Conservation (phyloP, 2,888 invertebrate genomes). For the Mechanitis mazaeus region DNA sequence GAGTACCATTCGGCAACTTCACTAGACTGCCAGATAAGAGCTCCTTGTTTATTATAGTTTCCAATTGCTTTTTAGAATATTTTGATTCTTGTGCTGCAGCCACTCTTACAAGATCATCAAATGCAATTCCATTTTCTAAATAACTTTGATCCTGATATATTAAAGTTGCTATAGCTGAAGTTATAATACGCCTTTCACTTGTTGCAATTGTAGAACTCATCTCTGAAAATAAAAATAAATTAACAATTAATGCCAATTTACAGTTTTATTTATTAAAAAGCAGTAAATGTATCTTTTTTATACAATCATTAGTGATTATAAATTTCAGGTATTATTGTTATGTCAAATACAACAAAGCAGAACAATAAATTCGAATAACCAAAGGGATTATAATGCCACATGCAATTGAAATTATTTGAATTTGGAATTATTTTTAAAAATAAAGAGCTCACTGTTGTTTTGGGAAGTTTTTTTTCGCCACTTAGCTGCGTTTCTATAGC, state of each 20-base stretch:
- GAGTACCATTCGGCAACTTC: constrained; percentile 81
- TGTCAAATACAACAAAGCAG: neutral
- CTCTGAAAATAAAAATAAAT: constrained; percentile 43
- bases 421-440: constrained; percentile 8
- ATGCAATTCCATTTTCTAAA: constrained; percentile 83
- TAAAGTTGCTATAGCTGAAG: constrained; percentile 82
- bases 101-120: constrained; percentile 79
- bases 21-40: constrained; percentile 81
- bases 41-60: constrained; percentile 82
- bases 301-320: neutral
- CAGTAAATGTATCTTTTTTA: neutral
- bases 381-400: constrained; percentile 7
- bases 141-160: constrained; percentile 84
- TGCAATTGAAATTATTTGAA: neutral
- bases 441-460: constrained; percentile 51
- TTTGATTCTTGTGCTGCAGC: constrained; percentile 80
- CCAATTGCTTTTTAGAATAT: constrained; percentile 79
- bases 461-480: constrained; percentile 71
- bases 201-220: constrained; percentile 64
- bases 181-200: constrained; percentile 76
- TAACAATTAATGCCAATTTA: neutral
- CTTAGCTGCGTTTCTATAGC: constrained; percentile 89
- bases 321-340: neutral
- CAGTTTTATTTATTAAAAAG: neutral
- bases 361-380: constrained; percentile 10